Conservation (phyloP, 2,113 vertebrate species). For the Sphyrna mokarran region DNA sequence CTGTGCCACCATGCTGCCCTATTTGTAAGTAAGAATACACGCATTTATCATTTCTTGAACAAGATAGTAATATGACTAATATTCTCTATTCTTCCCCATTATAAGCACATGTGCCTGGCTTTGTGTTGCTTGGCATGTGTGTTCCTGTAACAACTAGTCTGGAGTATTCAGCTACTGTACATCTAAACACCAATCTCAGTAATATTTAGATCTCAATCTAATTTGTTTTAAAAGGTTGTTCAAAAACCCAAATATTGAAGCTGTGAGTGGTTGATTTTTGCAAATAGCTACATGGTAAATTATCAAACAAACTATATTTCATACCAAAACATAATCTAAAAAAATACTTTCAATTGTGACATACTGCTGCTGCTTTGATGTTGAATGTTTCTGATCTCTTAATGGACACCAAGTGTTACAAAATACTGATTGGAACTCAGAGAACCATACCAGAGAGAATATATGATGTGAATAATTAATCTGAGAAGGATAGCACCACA, state of each 20-base stretch:
- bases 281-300: neutral
- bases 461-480: neutral
- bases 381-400: conserved; percentile 13
- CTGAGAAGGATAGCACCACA: neutral
- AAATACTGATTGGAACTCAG: neutral
- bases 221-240: neutral
- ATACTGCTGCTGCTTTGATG: neutral
- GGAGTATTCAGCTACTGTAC: neutral
- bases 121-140: neutral
- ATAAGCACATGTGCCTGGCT: neutral
- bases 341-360: neutral
- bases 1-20: too few relatives aligned
- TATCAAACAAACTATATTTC: neutral
- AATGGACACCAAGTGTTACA: neutral
- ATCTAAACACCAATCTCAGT: neutral
- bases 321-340: neutral
- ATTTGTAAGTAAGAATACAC: too few relatives aligned
- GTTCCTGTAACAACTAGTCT: neutral
- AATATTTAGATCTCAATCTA: neutral
- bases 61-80: neutral
- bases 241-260: neutral
- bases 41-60: too few relatives aligned
- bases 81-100: neutral
- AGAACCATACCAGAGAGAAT: neutral
- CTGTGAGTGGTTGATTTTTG: conserved; percentile 1